phyloP scores from a whole-genome alignment of 2,888 invertebrate species.

The Tetanocera ferruginea region DNA sequence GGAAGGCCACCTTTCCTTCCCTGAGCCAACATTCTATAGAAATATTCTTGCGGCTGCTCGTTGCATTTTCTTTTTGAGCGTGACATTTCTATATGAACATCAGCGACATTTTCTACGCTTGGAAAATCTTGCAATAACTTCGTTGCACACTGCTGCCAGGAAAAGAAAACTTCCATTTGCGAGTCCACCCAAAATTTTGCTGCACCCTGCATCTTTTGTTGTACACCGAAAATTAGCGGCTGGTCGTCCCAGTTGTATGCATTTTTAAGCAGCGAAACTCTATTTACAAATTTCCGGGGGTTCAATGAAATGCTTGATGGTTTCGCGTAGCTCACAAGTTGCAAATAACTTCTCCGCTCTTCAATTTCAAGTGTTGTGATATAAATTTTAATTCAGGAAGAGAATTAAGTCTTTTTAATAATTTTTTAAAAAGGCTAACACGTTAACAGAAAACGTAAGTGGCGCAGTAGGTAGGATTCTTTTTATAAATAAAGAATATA shows the following conservation, averaged over 20 bases:
- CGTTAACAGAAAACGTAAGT: no score
- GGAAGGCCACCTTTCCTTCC: background rate
- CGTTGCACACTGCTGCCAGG: background rate
- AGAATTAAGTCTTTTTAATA: no score
- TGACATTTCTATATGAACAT: background rate
- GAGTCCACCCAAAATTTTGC: conserved; percentile 33
- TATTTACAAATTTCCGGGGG: conserved; percentile 20
- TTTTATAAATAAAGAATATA: no score
- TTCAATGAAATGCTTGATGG: conserved; percentile 18
- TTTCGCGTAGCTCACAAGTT: no score
- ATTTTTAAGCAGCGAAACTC: conserved; percentile 4
- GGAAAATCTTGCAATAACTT: background rate
- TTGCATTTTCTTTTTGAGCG: background rate
- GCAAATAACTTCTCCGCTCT: no score
- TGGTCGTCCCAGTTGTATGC: conserved; percentile 34
- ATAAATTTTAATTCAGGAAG: no score
- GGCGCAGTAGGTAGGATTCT: no score
- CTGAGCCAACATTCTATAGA: background rate
- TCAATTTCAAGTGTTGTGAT: no score
- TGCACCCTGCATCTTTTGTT: conserved; percentile 30
- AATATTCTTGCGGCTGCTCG: background rate
- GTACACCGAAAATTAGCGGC: conserved; percentile 18
- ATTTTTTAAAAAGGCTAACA: no score
- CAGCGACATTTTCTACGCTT: no score
- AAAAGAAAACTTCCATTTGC: background rate